Conservation (phyloP, 2,888 invertebrate genomes). For the Phlogophora meticulosa region DNA sequence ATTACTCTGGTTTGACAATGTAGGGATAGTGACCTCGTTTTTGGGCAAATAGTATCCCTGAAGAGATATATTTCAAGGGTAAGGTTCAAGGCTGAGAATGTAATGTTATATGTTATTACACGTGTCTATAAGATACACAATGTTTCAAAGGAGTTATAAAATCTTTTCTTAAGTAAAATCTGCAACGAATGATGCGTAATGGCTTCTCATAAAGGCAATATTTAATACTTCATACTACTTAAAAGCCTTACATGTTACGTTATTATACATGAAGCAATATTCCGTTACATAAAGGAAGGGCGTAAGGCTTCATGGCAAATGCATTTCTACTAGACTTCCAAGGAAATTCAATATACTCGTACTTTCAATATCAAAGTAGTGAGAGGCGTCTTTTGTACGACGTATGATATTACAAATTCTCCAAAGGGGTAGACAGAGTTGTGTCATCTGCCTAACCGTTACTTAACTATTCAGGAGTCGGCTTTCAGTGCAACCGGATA, state of each 20-base stretch:
- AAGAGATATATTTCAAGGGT: slow-evolving; percentile 37
- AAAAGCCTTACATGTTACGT: not conserved
- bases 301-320: not conserved
- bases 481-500: no score
- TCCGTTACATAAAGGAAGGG: not conserved
- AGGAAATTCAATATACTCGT: slow-evolving; percentile 4
- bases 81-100: slow-evolving; percentile 30
- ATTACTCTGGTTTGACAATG: slow-evolving; percentile 52
- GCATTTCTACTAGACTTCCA: not conserved
- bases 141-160: no score
- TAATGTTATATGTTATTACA: slow-evolving; percentile 15
- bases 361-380: not conserved
- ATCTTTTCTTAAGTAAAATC: no score
- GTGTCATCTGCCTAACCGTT: no score
- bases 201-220: no score
- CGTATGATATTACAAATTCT: not conserved
- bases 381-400: not conserved
- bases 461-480: no score
- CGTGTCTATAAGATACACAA: not conserved
- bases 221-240: not conserved
- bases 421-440: not conserved
- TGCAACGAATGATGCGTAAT: no score
- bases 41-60: slow-evolving; percentile 20
- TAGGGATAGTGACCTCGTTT: slow-evolving; percentile 37
- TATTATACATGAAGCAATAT: not conserved